These are phyloP conservation scores for Brachyhypopomus gauderio DNA, from an alignment of 2,113 vertebrate species.

Conservation along the genomic window DNA sequence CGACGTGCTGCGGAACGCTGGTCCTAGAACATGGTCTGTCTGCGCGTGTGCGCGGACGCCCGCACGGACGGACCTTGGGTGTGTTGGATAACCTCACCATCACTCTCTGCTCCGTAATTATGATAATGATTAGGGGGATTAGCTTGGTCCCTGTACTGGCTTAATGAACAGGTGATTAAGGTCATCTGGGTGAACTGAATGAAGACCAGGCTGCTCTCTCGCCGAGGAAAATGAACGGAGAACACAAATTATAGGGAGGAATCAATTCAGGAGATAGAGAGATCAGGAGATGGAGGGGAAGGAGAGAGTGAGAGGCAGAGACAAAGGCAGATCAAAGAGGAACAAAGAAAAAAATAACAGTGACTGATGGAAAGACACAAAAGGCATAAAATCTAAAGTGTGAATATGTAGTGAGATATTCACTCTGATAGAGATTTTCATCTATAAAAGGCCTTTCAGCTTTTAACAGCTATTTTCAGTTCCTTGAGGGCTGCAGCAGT, in stretches of 20 bases:
- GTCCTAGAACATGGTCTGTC: not conserved
- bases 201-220: not conserved
- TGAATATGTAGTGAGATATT: not conserved
- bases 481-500: not conserved
- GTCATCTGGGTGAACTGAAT: not conserved
- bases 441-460: not conserved
- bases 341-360: not conserved
- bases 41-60: not conserved
- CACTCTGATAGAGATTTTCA: not conserved
- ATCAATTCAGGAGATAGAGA: conserved; percentile 10
- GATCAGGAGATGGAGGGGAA: not conserved
- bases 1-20: not conserved
- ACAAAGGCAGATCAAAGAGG: not conserved
- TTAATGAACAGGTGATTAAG: conserved; percentile 50
- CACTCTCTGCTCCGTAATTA: conserved; percentile 44
- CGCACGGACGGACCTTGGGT: not conserved
- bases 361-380: not conserved
- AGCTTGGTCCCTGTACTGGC: conserved; percentile 30
- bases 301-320: not conserved
- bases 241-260: conserved; percentile 20
- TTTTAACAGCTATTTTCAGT: not conserved
- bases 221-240: not conserved
- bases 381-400: not conserved
- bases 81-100: conserved; percentile 31
- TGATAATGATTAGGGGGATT: conserved; percentile 46